phyloP scores from a whole-genome alignment of 2,888 invertebrate genomes.

The Spicauda simplicius region DNA sequence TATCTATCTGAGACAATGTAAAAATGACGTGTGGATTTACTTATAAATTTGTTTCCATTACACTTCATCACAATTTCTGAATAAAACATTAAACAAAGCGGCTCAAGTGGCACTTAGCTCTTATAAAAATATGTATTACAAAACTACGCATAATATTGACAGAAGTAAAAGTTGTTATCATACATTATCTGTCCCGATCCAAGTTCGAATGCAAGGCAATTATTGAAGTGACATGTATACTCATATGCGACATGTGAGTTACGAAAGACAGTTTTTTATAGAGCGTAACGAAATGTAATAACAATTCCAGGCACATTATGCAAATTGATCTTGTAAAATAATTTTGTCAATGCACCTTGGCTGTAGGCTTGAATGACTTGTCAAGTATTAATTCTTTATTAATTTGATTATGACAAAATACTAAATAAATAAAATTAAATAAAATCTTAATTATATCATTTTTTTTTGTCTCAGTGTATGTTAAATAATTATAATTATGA shows the following conservation, averaged over 20 bases:
- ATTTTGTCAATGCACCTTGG: neutral
- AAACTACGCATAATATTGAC: constrained; percentile 17
- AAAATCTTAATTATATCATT: too few relatives aligned
- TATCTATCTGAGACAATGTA: too few relatives aligned
- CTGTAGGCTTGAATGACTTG: neutral
- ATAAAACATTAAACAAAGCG: too few relatives aligned
- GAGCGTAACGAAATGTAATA: neutral
- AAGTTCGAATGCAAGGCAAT: constrained; percentile 25
- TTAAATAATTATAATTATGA: too few relatives aligned
- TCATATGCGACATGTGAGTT: neutral
- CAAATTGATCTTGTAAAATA: neutral
- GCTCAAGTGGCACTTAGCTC: too few relatives aligned
- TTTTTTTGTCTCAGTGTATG: too few relatives aligned
- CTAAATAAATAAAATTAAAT: too few relatives aligned
- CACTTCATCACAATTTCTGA: too few relatives aligned
- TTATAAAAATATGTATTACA: neutral
- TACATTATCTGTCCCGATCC: constrained; percentile 1
- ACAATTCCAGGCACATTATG: neutral
- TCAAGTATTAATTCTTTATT: neutral
- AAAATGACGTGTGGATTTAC: too few relatives aligned
- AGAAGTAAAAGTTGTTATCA: constrained; percentile 33
- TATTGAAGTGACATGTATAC: neutral
- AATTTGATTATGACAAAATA: too few relatives aligned
- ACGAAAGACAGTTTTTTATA: constrained; percentile 5
- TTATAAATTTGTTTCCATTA: too few relatives aligned